Evolutionary conservation across 2,888 invertebrate species (phyloP), one percentile per base, ranked within the genome.

Genomic region (Hecatera dysodea): DNA sequence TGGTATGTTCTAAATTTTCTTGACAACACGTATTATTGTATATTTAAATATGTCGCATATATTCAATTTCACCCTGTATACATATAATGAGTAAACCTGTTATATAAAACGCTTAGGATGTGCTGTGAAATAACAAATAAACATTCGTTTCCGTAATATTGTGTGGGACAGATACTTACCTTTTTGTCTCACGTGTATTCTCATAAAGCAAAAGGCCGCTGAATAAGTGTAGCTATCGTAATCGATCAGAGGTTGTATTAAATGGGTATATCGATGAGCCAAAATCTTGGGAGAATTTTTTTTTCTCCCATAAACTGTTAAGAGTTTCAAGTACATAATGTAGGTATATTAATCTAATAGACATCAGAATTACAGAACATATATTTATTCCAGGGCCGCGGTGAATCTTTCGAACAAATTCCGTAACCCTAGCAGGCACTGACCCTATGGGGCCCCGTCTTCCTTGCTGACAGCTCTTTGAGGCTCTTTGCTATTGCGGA

Each of bases 121-220:
- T 27, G 7, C 2, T 29, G 4, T 29, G 3, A 29, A 53, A 4
- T 19, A 11, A 19, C 12, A 15, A 24, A 50, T 7, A 17, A 61
- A 61, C 24, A 59, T n/a, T n/a, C n/a, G n/a, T 61, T 7, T 3
- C 3, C 2, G 3, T 56, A 22, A 33, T 12, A 36, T 15, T 36
- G 17, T 1, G 22, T 27, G 5, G 9, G 12, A 36, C 27, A 0
- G 1, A 29, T 67, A 39, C 75, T 12, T 44, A 72, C 72, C 12
- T 52, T 0, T 52, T 70, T 15, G 56, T 69, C 77, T 77, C 56
- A 77, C 70, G 36, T 72, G 72, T 36, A 72, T 44, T 50, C 50
- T n/a, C 77, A 72, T 44, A 27, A 0, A 52, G 11, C 72, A 72
- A 44, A 12, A 39, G 1, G 22, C 36, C 11, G n/a, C 44, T 50